phyloP scores from a whole-genome alignment of 2,888 invertebrate species.

The Ecliptopera silaceata region DNA sequence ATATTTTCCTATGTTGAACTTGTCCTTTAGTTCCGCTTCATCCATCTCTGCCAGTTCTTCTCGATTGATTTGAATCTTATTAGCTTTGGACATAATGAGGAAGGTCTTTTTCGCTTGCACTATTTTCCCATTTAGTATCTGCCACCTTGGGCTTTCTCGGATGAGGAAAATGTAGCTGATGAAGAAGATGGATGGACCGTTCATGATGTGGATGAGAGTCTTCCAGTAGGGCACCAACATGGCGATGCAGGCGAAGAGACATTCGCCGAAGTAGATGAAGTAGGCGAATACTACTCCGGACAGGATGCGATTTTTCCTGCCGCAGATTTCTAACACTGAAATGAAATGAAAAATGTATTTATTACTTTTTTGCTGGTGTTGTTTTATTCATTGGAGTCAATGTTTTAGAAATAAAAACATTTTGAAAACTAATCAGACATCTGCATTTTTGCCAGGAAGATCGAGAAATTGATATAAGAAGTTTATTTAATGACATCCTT shows the following conservation, averaged over 20 bases:
- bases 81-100: slow-evolving; percentile 51
- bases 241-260: slow-evolving; percentile 60
- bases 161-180: slow-evolving; percentile 52
- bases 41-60: slow-evolving; percentile 53
- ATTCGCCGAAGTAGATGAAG: slow-evolving; percentile 63
- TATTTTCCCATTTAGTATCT: slow-evolving; percentile 59
- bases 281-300: slow-evolving; percentile 64
- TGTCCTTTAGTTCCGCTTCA: slow-evolving; percentile 49
- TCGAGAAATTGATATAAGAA: too few relatives aligned
- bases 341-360: slow-evolving; percentile 10
- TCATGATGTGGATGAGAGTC: slow-evolving; percentile 57
- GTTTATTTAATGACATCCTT: too few relatives aligned
- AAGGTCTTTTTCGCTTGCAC: slow-evolving; percentile 58
- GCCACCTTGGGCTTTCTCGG: slow-evolving; percentile 70
- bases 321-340: slow-evolving; percentile 68
- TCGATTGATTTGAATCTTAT: slow-evolving; percentile 56
- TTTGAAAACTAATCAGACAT: too few relatives aligned
- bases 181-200: slow-evolving; percentile 59
- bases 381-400: too few relatives aligned
- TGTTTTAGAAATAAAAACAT: too few relatives aligned
- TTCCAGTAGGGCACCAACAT: slow-evolving; percentile 68
- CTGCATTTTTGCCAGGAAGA: too few relatives aligned
- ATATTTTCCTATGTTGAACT: slow-evolving; percentile 54
- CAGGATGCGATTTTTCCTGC: slow-evolving; percentile 54
- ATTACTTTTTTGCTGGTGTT: too few relatives aligned